Conservation (phyloP, 37 sponge, comb jelly and placozoan genomes). For the Beroe forskalii region DNA sequence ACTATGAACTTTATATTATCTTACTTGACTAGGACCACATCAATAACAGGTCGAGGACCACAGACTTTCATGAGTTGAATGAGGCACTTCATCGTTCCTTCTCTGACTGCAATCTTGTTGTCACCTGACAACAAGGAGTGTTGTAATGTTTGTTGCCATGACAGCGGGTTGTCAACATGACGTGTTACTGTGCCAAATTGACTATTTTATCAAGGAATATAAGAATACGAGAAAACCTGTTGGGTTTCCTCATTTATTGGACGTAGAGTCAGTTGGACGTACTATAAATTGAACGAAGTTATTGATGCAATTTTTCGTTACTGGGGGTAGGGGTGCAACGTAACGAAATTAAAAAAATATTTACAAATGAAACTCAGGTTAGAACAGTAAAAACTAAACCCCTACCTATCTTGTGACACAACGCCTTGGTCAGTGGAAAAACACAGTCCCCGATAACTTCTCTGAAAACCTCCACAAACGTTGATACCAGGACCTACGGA, state of each 20-base stretch:
- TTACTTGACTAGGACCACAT: constrained; percentile 28
- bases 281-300: not conserved
- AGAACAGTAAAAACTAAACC: too few relatives aligned
- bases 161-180: too few relatives aligned
- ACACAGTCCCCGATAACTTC: constrained; percentile 30
- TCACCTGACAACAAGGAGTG: too few relatives aligned
- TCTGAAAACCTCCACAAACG: constrained; percentile 36
- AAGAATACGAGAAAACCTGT: too few relatives aligned
- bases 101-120: constrained; percentile 41
- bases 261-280: not conserved
- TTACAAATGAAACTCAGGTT: not conserved
- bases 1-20: too few relatives aligned
- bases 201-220: too few relatives aligned
- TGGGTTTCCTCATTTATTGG: too few relatives aligned
- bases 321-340: too few relatives aligned
- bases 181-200: too few relatives aligned
- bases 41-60: constrained; percentile 7
- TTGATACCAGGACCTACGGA: constrained; percentile 5
- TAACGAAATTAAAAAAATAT: not conserved
- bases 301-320: too few relatives aligned
- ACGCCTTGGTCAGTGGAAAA: constrained; percentile 1
- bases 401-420: constrained; percentile 51
- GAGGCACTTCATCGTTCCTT: constrained; percentile 42
- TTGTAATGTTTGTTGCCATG: too few relatives aligned
- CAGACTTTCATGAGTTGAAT: constrained; percentile 24